Percentiles rank a stretch among this genome's conserved stretches.
Conservation (phyloP, 2,113 vertebrate species). For the Pipra filicauda region DNA sequence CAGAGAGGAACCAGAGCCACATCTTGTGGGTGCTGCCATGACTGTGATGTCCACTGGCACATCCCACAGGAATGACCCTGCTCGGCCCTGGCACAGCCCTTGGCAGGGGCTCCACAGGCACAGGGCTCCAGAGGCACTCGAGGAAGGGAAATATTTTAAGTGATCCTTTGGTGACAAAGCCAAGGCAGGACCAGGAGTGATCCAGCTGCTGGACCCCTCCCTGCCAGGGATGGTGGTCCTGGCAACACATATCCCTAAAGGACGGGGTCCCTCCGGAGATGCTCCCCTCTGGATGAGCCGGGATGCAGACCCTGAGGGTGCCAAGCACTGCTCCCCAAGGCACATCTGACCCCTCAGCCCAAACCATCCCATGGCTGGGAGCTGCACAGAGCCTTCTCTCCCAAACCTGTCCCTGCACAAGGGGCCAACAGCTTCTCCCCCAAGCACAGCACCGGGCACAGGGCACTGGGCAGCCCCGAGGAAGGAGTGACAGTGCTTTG, state of each 20-base stretch:
- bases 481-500: neutral
- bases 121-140: neutral
- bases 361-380: neutral
- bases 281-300: fast-evolving
- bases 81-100: neutral
- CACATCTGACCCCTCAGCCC: neutral
- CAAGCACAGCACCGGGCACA: fast-evolving
- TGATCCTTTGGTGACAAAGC: neutral
- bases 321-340: neutral
- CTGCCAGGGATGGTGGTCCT: neutral
- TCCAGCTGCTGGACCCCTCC: neutral
- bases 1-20: neutral
- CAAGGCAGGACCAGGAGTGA: neutral
- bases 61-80: neutral
- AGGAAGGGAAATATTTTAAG: neutral
- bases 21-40: fast-evolving
- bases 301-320: neutral
- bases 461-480: fast-evolving
- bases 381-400: neutral
- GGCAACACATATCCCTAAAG: neutral
- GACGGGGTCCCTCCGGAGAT: fast-evolving
- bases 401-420: neutral
- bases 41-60: neutral
- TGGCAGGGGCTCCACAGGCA: neutral
- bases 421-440: neutral